These are phyloP conservation scores for Drosophila subpulchrella DNA, from an alignment of 1,140 invertebrate genomes.

Conservation along the genomic window DNA sequence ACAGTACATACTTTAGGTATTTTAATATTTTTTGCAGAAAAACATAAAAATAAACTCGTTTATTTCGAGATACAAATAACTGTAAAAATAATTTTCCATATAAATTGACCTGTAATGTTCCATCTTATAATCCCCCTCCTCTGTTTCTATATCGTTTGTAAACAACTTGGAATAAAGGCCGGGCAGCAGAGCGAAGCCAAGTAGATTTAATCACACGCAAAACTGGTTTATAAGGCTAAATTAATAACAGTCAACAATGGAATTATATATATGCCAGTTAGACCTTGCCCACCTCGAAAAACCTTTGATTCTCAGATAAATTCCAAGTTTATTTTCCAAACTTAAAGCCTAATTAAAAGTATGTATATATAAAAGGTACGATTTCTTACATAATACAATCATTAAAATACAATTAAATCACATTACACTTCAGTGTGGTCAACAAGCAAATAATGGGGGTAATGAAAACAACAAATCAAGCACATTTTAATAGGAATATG, in stretches of 20 bases:
- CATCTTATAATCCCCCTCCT: background rate
- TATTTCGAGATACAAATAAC: too few species aligned
- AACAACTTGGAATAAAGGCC: constrained; percentile 25
- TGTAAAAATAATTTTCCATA: too few species aligned
- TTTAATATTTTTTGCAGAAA: too few species aligned
- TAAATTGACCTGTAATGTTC: too few species aligned
- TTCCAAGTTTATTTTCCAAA: constrained; percentile 14
- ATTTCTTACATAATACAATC: constrained; percentile 38
- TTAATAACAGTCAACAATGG: constrained; percentile 22
- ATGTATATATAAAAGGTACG: constrained; percentile 35
- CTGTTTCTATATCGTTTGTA: constrained; percentile 14
- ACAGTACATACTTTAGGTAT: background rate
- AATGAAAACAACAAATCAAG: constrained; percentile 32
- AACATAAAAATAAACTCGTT: too few species aligned
- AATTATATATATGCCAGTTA: background rate
- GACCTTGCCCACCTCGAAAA: constrained; percentile 10
- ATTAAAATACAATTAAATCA: constrained; percentile 66
- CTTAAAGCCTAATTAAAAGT: constrained; percentile 31
- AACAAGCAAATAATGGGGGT: constrained; percentile 12
- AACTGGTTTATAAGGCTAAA: constrained; percentile 25
- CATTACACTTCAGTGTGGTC: constrained; percentile 51
- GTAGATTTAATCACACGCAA: constrained; percentile 4
- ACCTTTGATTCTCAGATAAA: background rate
- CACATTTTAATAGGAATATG: constrained; percentile 61
- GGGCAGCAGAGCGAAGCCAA: constrained; percentile 20